Base-by-base conservation (phyloP, 2,113 vertebrate species). In the Pedetes capensis region DNA sequence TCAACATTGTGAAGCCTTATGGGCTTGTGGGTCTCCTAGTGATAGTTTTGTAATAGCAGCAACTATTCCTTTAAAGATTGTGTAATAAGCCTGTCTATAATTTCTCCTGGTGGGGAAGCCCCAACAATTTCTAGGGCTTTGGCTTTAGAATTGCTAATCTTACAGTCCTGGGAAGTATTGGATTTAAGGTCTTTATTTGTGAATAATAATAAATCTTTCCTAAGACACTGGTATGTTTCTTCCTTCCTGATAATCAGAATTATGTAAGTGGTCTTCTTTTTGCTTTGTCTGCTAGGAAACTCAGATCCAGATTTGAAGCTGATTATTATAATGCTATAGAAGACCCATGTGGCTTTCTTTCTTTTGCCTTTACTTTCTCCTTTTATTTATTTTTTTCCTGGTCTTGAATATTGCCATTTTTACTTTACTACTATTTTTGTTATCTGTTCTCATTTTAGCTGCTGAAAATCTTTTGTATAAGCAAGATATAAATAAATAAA, bases 201-300 rank as follows among this genome's bases (percentile, higher is more conserved):
- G n/a, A 94, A 88, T 92, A 95, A 90, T 90, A 95, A 96, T 96
- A 80, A 93, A 87, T 95, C 25, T 42, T 68, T 79, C 51, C 72
- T 85, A 75, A 96, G 84, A 96, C 42, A 92, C 44, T 97, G 83
- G 59, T 93, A 66, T 87, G 27, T 97, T 96, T 95, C 87, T 95
- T 96, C 87, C 75, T 96, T 72, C 87, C 85, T 95, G 78, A 90
- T 92, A 82, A 82, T 95, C 90, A 95, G 92, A 96, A 96, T 96
- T 97, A 96, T 95, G 72, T 95, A 97, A 96, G 88, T 91, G n/a
- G 49, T 75, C 57, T 96, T 87, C 82, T 84, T 96, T 97, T 95
- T 96, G 95, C 92, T 95, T 87, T 93, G 68, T 93, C 93, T 96
- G 92, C 80, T 55, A 87, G 94, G 92, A 97, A 95, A 96, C 76